Evolutionary conservation across 2,797 vertebrate genomes (phyloP).

Genomic region (Hirundo rustica): DNA sequence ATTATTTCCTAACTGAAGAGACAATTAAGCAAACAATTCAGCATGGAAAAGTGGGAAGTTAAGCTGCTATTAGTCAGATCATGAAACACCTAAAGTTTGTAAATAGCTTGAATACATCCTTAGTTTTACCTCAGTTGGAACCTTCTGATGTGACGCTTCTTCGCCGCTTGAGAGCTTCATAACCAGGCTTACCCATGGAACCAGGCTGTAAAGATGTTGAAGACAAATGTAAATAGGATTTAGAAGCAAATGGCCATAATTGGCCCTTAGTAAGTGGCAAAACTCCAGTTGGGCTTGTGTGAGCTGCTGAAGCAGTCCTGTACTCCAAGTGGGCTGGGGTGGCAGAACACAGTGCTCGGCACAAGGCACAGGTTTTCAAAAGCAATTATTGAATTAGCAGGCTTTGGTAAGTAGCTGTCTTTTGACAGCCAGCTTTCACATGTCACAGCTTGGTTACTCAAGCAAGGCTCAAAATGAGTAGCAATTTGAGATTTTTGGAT

Average conservation of each 20-base stretch:
- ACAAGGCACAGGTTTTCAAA: neutral
- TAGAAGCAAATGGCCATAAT: neutral
- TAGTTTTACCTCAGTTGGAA: neutral
- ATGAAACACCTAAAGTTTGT: neutral
- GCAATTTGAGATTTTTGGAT: neutral
- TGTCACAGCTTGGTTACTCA: neutral
- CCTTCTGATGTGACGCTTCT: neutral
- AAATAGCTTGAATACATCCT: neutral
- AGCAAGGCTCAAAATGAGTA: neutral
- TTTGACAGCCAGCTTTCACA: neutral
- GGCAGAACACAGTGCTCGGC: neutral
- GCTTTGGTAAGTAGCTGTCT: neutral
- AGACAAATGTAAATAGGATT: neutral
- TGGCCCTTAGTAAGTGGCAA: neutral
- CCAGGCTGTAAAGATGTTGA: neutral
- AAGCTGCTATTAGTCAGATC: neutral
- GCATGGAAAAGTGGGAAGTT: neutral
- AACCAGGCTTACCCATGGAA: neutral
- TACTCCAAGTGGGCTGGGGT: neutral
- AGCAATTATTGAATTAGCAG: conserved; percentile 12
- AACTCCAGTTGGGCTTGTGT: neutral
- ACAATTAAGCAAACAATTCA: neutral
- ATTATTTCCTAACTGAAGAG: conserved; percentile 13
- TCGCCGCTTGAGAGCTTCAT: fast-evolving
- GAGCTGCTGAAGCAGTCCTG: neutral